These are phyloP conservation scores for Mechanitis messenoides DNA, from an alignment of 2,888 invertebrate species.

Conservation along the genomic window DNA sequence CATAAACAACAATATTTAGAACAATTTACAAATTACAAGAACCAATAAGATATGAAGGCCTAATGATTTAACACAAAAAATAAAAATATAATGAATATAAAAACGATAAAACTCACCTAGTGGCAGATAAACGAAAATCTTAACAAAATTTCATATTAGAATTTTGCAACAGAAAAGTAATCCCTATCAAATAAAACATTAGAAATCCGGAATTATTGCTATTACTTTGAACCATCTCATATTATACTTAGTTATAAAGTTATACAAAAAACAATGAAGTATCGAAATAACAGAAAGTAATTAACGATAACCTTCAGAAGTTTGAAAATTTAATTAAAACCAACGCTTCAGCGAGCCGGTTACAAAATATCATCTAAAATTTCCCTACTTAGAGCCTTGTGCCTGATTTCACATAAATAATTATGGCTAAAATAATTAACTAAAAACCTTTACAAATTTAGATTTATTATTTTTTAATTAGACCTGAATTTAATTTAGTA, in stretches of 20 bases:
- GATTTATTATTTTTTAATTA: too few species aligned
- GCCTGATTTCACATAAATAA: conserved; percentile 28
- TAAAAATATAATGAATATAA: too few species aligned
- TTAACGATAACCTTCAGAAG: conserved; percentile 64
- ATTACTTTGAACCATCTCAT: background rate
- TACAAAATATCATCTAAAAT: conserved; percentile 59
- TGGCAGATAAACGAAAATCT: too few species aligned
- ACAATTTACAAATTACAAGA: too few species aligned
- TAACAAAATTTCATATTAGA: too few species aligned
- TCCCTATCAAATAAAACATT: background rate
- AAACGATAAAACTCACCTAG: too few species aligned
- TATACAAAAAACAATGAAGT: conserved; percentile 18
- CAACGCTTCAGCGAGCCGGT: conserved; percentile 62
- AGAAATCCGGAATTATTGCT: background rate
- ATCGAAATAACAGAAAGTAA: conserved; percentile 53
- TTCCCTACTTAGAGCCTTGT: conserved; percentile 27
- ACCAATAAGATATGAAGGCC: too few species aligned
- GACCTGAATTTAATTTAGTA: too few species aligned
- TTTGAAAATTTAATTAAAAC: conserved; percentile 71
- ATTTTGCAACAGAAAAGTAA: too few species aligned
- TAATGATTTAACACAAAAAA: too few species aligned
- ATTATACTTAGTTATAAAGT: too few species aligned
- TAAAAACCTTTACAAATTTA: conserved; percentile 7
- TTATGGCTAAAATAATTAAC: conserved; percentile 17
- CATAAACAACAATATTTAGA: too few species aligned